Evolutionary conservation across 92 coral and sea anemone genomes (phyloP).

Genomic region (Virgularia gustaviana): DNA sequence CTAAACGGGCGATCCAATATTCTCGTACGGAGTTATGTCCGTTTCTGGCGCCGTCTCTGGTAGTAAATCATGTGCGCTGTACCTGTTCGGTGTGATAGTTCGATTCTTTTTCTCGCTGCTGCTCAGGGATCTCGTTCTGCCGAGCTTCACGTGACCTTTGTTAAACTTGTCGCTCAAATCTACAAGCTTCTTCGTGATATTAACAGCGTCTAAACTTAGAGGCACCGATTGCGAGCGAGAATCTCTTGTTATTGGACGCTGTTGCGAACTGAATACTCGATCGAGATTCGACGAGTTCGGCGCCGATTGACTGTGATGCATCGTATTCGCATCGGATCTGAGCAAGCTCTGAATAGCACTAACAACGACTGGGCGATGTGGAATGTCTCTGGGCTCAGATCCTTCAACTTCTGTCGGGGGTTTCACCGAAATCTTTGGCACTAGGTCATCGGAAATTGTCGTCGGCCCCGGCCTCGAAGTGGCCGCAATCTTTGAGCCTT

Average conservation of each 20-base stretch:
- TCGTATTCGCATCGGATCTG: too few relatives aligned
- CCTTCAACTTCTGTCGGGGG: slow-evolving; percentile 2
- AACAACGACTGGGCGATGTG: not conserved
- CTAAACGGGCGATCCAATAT: too few relatives aligned
- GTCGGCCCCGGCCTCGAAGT: too few relatives aligned
- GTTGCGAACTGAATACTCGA: not conserved
- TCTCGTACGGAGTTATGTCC: too few relatives aligned
- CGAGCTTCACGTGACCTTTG: not conserved
- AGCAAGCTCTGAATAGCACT: too few relatives aligned
- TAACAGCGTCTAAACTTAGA: slow-evolving; percentile 20
- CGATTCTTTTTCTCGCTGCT: too few relatives aligned
- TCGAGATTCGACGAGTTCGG: not conserved
- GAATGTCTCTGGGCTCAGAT: not conserved
- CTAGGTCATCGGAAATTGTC: too few relatives aligned
- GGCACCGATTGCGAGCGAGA: slow-evolving; percentile 23
- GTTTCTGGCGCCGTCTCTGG: too few relatives aligned
- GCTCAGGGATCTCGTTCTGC: slow-evolving; percentile 1
- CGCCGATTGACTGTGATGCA: slow-evolving; percentile 29
- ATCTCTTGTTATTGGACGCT: slow-evolving; percentile 12
- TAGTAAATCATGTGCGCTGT: too few relatives aligned
- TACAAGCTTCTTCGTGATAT: not conserved
- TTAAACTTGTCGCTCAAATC: slow-evolving; percentile 19
- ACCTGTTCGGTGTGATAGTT: too few relatives aligned
- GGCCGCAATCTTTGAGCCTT: too few relatives aligned
- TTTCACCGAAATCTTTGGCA: not conserved